phyloP scores from a whole-genome alignment of 2,113 vertebrate genomes.

The Otus sunia region DNA sequence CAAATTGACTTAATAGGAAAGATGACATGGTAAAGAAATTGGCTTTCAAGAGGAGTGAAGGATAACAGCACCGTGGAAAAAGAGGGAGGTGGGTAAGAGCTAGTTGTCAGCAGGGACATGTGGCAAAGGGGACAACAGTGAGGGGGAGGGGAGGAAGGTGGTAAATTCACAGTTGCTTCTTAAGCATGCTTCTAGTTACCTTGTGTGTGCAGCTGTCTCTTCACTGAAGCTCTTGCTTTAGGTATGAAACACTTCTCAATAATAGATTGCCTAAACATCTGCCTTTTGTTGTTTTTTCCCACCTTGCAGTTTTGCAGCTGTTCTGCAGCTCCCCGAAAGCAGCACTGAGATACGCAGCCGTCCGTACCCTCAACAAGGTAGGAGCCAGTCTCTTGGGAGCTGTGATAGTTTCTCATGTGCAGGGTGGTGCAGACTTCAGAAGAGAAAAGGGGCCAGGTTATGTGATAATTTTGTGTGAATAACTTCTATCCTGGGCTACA shows the following conservation, averaged over 20 bases:
- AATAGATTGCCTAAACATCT: not conserved
- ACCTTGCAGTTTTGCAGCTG: constrained; percentile 78
- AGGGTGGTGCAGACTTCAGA: not conserved
- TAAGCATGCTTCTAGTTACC: not conserved
- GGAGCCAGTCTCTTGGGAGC: not conserved
- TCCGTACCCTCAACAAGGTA: constrained; percentile 86
- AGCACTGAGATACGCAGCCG: constrained; percentile 79
- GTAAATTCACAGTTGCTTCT: not conserved
- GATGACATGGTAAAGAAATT: not conserved
- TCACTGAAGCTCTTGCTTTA: not conserved
- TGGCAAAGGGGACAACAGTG: not conserved
- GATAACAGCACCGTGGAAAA: not conserved
- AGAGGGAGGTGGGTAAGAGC: not conserved
- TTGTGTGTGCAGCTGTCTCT: not conserved
- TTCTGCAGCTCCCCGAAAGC: constrained; percentile 85
- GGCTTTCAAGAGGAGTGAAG: not conserved
- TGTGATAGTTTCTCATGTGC: not conserved
- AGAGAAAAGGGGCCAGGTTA: not conserved
- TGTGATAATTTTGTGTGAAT: not conserved
- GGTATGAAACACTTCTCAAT: not conserved
- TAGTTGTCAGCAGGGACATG: not conserved
- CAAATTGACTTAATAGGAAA: not conserved
- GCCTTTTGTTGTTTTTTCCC: not conserved
- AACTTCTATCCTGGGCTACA: not conserved
- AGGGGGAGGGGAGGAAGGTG: not conserved